These are phyloP conservation scores for Scolopax mira DNA, from an alignment of 2,113 vertebrate species.

Conservation along the genomic window DNA sequence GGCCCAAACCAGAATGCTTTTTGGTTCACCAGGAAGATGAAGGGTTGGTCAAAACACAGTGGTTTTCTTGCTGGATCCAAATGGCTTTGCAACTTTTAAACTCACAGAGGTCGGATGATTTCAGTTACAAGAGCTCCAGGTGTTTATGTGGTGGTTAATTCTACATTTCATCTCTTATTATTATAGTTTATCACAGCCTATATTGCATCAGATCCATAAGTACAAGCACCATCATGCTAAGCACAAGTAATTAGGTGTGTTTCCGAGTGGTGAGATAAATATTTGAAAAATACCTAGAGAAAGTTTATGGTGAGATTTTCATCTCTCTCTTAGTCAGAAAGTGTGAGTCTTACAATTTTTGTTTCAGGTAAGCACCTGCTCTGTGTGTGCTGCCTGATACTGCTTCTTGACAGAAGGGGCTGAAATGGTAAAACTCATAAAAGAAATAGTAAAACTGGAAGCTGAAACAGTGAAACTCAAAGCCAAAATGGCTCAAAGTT, in stretches of 20 bases:
- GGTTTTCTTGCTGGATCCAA: not conserved
- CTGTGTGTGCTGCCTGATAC: not conserved
- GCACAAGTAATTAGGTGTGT: not conserved
- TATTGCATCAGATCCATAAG: not conserved
- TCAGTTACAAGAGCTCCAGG: not conserved
- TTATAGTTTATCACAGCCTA: not conserved
- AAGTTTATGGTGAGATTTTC: not conserved
- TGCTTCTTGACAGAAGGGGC: not conserved
- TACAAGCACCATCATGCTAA: not conserved
- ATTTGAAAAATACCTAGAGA: not conserved
- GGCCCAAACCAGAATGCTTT: not conserved
- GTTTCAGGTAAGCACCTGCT: not conserved
- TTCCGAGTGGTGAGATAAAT: not conserved
- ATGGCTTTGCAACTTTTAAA: not conserved
- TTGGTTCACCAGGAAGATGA: not conserved
- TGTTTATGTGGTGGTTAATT: not conserved
- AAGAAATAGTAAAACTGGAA: not conserved
- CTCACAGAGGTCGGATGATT: not conserved
- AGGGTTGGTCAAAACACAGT: not conserved
- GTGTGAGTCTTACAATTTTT: not conserved
- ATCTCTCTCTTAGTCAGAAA: not conserved
- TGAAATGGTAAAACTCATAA: not conserved
- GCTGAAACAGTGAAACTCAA: not conserved
- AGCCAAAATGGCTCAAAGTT: not conserved
- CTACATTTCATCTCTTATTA: not conserved